Base-by-base conservation (phyloP, 1,140 invertebrate species). In the Drosophila elegans region DNA sequence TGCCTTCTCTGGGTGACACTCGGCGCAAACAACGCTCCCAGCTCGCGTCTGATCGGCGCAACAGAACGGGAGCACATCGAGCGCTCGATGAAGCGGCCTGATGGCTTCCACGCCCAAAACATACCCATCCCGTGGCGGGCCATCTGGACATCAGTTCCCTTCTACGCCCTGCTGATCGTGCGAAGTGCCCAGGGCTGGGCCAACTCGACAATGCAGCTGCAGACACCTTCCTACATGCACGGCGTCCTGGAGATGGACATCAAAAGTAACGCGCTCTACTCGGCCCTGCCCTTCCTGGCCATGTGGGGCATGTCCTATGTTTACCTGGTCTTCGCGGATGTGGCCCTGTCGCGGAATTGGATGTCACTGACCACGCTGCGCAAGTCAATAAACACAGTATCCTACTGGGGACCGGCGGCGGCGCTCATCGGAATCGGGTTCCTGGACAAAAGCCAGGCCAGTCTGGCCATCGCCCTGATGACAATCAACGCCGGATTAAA, bases 141-240 rank as follows among this genome's bases (percentile, higher is more conserved):
- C 5, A 97, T 99, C 44, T 93, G 96, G 1, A 96, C 94, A 0
- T 97, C 96, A 2, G 69, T 95, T 4, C 96, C 98, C 0, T 95
- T 98, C 69, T 97, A 96, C 95, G 96, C 97, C 0, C 93, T 98
- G n/a, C 93, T 97, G 10, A 92, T 97, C 0, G 95, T 95, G 0
- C 97, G 98, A 80, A 96, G 97, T 88, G 95, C 97, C 0, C 96
- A 98, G 86, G 97, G 97, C 90, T 99, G 97, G 98, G 97, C 97
- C 2, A 98, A 97, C 89, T 98, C 97, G 93, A 98, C 96, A 3
- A 94, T 99, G 57, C 93, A 99, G 44, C 97, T 97, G 0, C 95
- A 98, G 92, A 95, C 99, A 78, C 98, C 98, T 0, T 49, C 81
- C 0, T 90, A 85, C 34, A 80, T 90, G 69, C 78, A 89, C 21